These are phyloP conservation scores for Octonoba sinensis DNA, from an alignment of 2,888 invertebrate genomes.

Conservation along the genomic window DNA sequence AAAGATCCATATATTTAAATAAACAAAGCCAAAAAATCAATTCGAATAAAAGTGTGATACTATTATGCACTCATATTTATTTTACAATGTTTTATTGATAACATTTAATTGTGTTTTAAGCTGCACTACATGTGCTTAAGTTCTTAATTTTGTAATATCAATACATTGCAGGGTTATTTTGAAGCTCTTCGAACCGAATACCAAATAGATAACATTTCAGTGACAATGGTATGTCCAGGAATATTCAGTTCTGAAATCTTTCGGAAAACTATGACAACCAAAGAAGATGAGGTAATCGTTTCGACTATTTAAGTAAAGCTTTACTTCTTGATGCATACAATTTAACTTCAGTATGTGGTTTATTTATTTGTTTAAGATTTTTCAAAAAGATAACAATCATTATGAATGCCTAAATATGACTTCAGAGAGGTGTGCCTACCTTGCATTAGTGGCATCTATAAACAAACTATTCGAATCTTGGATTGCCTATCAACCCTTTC, in stretches of 20 bases:
- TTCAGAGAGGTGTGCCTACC: slow-evolving; percentile 50
- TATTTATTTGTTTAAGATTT: slow-evolving; percentile 25
- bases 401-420: slow-evolving; percentile 55
- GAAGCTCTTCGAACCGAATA: slow-evolving; percentile 48
- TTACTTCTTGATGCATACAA: too few species aligned
- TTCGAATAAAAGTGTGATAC: neutral
- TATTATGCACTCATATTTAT: neutral
- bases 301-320: neutral
- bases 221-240: slow-evolving; percentile 46
- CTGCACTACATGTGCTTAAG: neutral
- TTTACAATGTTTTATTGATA: neutral
- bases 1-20: too few species aligned
- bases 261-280: slow-evolving; percentile 37
- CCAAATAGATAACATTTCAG: slow-evolving; percentile 30
- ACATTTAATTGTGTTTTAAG: neutral
- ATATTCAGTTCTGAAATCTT: slow-evolving; percentile 51
- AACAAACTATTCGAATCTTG: slow-evolving; percentile 52
- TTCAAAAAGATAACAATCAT: slow-evolving; percentile 45
- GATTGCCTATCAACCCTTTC: slow-evolving; percentile 53
- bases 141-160: neutral
- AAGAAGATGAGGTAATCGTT: slow-evolving; percentile 32
- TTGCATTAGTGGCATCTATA: slow-evolving; percentile 41
- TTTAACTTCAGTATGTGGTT: too few species aligned
- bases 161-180: slow-evolving; percentile 42
- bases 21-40: too few species aligned